phyloP scores from a whole-genome alignment of 1,140 invertebrate genomes.

The Drosophila mayri region DNA sequence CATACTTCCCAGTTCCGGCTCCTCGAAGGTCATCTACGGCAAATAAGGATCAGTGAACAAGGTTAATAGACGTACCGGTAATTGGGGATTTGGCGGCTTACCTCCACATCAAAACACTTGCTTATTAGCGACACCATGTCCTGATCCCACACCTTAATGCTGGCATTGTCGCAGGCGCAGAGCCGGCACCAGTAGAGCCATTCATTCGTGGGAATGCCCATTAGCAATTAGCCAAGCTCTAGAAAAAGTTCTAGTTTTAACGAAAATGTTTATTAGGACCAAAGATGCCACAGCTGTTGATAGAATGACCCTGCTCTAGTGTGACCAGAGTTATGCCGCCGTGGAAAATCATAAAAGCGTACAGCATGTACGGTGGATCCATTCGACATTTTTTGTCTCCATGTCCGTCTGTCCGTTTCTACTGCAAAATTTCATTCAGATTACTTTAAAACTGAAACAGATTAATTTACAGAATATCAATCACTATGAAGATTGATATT shows the following conservation, averaged over 20 bases:
- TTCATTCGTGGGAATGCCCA: slow-evolving; percentile 16
- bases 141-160: slow-evolving; percentile 32
- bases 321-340: not conserved
- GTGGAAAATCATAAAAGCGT: too few species aligned
- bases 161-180: slow-evolving; percentile 50
- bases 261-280: not conserved
- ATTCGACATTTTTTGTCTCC: too few species aligned
- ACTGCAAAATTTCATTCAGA: too few species aligned
- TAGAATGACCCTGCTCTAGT: not conserved
- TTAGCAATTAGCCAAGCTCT: not conserved
- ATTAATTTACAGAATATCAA: too few species aligned
- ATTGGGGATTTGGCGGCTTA: not conserved
- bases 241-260: not conserved
- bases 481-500: too few species aligned
- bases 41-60: not conserved
- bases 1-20: slow-evolving; percentile 56
- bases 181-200: slow-evolving; percentile 66
- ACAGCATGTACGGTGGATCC: too few species aligned
- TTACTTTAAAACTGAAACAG: too few species aligned
- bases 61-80: too few species aligned
- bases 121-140: slow-evolving; percentile 47
- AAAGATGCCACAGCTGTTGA: slow-evolving; percentile 2
- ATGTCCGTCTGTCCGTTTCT: too few species aligned
- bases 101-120: slow-evolving; percentile 68
- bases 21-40: slow-evolving; percentile 48